phyloP scores from a whole-genome alignment of 2,888 invertebrate genomes.

The Platycheirus albimanus region DNA sequence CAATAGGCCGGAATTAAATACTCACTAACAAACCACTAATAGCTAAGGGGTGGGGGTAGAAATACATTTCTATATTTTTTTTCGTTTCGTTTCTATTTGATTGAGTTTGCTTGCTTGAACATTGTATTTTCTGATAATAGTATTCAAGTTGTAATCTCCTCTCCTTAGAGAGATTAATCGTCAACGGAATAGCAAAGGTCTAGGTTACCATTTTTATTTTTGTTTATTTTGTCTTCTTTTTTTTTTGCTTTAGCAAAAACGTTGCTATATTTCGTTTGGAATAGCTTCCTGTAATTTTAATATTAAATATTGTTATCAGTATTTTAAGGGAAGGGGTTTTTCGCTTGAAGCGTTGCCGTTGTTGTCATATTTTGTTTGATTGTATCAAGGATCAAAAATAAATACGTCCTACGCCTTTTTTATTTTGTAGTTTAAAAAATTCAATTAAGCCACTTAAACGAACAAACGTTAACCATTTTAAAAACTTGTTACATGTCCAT shows the following conservation, averaged over 20 bases:
- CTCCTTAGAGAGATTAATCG: constrained; percentile 58
- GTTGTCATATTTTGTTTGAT: not conserved
- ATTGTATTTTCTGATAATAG: constrained; percentile 32
- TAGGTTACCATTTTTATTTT: constrained; percentile 63
- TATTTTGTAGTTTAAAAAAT: not conserved
- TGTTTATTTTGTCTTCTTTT: too few relatives aligned
- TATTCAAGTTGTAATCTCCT: constrained; percentile 60
- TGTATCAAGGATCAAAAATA: not conserved
- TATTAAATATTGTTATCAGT: not conserved
- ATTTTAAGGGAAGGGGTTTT: not conserved
- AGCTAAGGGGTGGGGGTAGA: constrained; percentile 3
- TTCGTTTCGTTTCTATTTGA: constrained; percentile 5
- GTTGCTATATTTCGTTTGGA: not conserved
- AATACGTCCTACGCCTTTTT: not conserved
- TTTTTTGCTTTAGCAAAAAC: constrained; percentile 24
- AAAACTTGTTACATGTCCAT: constrained; percentile 35
- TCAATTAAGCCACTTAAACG: constrained; percentile 16
- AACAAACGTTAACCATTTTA: constrained; percentile 23
- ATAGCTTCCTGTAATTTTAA: constrained; percentile 12
- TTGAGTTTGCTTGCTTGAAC: constrained; percentile 12
- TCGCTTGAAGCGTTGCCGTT: not conserved
- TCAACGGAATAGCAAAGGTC: constrained; percentile 67
- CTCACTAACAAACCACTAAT: constrained; percentile 23
- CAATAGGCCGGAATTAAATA: constrained; percentile 35
- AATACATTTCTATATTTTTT: too few relatives aligned